Base-by-base conservation (phyloP, 2,113 vertebrate species). In the Alligator sinensis region DNA sequence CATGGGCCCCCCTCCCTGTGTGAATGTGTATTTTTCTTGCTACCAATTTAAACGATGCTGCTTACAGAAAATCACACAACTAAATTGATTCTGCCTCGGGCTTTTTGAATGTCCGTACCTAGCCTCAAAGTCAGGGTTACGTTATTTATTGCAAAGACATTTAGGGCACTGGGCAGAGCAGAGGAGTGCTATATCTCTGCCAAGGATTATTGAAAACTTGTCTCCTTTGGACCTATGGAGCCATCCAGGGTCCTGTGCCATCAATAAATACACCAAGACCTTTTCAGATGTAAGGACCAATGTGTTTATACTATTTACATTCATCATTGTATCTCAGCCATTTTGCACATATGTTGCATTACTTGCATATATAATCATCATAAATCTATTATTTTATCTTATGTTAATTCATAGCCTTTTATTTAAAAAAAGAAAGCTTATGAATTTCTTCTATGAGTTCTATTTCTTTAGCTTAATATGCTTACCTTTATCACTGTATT, bases 221-320 rank as follows among this genome's bases (percentile, higher is more conserved):
- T 13, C 58, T 55, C n/a, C 17, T 79, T 75, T 25, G 60, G 21
- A 22, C 12, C 21, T 63, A 30, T 0, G 11, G 0, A 1, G 77
- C n/a, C 87, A 84, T 60, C 4, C 59, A 28, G 61, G 63, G 4
- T 28, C 77, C 72, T 75, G 59, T 58, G 55, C 74, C 78, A 82
- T 11, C 17, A 21, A n/a, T 10, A 10, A 87, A 66, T 2, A 1
- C 17, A 63, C 63, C 72, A 54, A 82, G 58, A 30, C 11, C 57
- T 62, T 72, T 30, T 1, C 12, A 82, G 60, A 34, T 6, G 8
- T 0, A 38, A 28, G 4, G 24, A 3, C 15, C 9, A 70, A n/a
- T 78, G 58, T 1, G 12, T 0, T 58, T 60, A 2, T 63, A 3
- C 4, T 57, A 60, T 55, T 24, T 7, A 1, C 30, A 78, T 62